These are phyloP conservation scores for Nyctibius grandis DNA, from an alignment of 2,797 vertebrate genomes.

Conservation along the genomic window DNA sequence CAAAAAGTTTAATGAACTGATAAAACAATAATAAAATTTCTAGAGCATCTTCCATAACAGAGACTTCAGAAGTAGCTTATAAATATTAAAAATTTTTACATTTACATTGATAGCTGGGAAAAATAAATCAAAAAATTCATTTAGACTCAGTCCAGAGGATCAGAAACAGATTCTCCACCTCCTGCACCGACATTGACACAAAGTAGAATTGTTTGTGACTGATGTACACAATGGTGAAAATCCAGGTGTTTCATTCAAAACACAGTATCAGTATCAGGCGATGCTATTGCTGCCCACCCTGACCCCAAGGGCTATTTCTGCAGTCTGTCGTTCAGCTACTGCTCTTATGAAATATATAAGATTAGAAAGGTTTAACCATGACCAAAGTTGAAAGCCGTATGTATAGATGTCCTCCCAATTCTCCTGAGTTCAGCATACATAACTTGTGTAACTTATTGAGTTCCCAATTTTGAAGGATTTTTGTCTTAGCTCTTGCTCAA, in stretches of 20 bases:
- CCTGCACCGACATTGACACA: accelerated
- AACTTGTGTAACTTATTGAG: not conserved
- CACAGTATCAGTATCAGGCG: not conserved
- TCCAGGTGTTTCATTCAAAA: not conserved
- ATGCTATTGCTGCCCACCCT: not conserved
- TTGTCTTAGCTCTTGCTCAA: not conserved
- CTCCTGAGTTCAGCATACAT: accelerated
- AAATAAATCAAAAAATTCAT: not conserved
- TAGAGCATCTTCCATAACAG: not conserved
- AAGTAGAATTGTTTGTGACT: not conserved
- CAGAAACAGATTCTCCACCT: not conserved
- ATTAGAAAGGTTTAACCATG: not conserved
- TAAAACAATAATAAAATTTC: not conserved
- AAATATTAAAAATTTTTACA: not conserved
- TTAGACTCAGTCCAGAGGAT: not conserved
- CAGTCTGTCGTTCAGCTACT: not conserved
- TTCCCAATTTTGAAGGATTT: not conserved
- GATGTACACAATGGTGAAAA: not conserved
- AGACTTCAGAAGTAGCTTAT: not conserved
- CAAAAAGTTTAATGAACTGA: not conserved
- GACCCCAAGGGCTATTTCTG: not conserved
- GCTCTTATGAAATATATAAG: not conserved
- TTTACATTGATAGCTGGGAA: not conserved
- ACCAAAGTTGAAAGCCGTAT: not conserved
- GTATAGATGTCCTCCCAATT: not conserved